phyloP scores from a whole-genome alignment of 2,113 vertebrate species.

The Elachura formosa region DNA sequence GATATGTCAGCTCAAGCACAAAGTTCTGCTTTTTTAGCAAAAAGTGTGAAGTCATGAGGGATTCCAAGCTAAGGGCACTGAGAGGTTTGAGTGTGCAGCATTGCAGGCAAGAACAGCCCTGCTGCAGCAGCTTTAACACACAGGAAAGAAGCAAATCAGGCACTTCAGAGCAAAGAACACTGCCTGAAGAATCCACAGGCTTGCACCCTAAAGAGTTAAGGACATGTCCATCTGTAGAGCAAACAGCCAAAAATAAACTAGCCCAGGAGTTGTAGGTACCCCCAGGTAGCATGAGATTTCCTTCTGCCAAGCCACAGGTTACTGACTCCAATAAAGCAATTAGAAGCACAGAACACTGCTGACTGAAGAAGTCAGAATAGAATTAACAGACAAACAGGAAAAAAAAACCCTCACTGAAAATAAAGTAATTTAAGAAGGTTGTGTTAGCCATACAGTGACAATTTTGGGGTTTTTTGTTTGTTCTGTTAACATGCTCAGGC shows the following conservation, averaged over 20 bases:
- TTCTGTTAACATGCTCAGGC: neutral
- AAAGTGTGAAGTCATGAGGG: neutral
- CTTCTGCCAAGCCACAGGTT: neutral
- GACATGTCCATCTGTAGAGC: neutral
- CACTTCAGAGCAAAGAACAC: neutral
- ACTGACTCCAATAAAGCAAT: neutral
- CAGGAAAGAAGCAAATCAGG: neutral
- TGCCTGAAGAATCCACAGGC: neutral
- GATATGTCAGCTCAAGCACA: neutral
- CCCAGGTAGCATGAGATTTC: neutral
- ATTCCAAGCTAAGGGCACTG: neutral
- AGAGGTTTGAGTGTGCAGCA: neutral
- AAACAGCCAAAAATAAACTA: neutral
- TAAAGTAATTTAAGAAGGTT: neutral
- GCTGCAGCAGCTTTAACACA: neutral
- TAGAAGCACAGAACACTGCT: neutral
- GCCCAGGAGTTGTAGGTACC: neutral
- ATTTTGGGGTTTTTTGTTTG: fast-evolving
- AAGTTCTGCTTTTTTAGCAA: neutral
- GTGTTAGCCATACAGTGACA: neutral
- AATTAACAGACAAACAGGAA: neutral
- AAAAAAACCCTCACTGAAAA: neutral
- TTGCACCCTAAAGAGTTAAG: neutral
- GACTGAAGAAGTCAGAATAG: neutral
- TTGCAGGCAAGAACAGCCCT: neutral